Percentiles rank a stretch among this genome's conserved stretches.
Conservation (phyloP, 2,797 vertebrate species). For the Lutjanus argentimaculatus region DNA sequence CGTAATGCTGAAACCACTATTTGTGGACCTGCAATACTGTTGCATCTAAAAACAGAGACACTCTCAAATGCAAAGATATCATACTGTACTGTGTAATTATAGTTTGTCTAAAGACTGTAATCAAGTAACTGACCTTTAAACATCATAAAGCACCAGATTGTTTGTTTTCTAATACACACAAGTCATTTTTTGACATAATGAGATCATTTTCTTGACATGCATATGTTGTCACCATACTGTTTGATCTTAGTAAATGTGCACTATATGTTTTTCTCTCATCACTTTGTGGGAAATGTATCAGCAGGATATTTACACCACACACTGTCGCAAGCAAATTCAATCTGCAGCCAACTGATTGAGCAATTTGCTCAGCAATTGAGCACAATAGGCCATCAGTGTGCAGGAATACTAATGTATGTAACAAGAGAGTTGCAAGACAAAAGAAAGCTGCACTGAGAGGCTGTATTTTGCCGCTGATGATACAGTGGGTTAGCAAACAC, state of each 20-base stretch:
- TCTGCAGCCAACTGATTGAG: slow-evolving; percentile 78
- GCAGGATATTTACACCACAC: slow-evolving; percentile 76
- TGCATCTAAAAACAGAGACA: slow-evolving; percentile 25
- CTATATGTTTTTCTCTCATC: slow-evolving; percentile 48
- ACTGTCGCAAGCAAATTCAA: slow-evolving; percentile 79
- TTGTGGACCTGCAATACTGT: background rate
- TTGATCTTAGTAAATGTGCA: slow-evolving; percentile 37
- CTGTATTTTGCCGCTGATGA: slow-evolving; percentile 41
- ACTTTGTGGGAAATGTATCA: slow-evolving; percentile 63
- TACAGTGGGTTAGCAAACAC: background rate
- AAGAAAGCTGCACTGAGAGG: slow-evolving; percentile 19
- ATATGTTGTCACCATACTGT: background rate
- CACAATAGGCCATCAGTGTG: slow-evolving; percentile 72
- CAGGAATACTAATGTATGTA: slow-evolving; percentile 72
- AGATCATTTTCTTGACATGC: background rate
- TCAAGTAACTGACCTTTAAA: background rate
- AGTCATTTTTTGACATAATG: background rate
- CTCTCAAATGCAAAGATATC: background rate
- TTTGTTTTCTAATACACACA: background rate
- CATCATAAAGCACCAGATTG: background rate
- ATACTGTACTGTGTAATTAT: background rate
- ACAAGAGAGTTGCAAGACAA: slow-evolving; percentile 28
- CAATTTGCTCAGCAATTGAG: slow-evolving; percentile 78
- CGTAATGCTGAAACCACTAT: background rate
- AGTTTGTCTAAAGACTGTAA: slow-evolving; percentile 1